phyloP scores from a whole-genome alignment of 2,888 invertebrate genomes.

The Nomada flava region DNA sequence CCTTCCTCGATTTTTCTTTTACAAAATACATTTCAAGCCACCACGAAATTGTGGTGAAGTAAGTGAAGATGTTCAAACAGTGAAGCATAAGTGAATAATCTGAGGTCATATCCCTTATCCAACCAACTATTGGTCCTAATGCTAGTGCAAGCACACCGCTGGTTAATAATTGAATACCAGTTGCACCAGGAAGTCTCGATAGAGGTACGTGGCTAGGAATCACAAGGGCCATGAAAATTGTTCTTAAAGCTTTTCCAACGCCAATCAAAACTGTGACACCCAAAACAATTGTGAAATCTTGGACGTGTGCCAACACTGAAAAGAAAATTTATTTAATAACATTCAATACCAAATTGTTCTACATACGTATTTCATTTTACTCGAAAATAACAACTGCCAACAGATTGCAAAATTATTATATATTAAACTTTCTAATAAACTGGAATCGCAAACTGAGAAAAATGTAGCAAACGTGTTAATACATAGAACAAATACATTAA shows the following conservation, averaged over 20 bases:
- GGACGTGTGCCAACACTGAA: constrained; percentile 87
- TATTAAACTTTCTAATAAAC: no score
- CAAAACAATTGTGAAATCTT: constrained; percentile 86
- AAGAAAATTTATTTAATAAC: constrained; percentile 1
- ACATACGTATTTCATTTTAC: background rate
- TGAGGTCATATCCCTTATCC: constrained; percentile 87
- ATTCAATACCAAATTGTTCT: background rate
- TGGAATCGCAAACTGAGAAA: no score
- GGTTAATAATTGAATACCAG: constrained; percentile 89
- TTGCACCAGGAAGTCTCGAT: constrained; percentile 89
- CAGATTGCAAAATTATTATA: no score
- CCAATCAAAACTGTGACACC: constrained; percentile 88
- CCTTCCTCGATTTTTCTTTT: constrained; percentile 46
- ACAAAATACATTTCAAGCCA: constrained; percentile 85
- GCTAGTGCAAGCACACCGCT: constrained; percentile 88
- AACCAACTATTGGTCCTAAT: constrained; percentile 89
- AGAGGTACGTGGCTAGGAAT: constrained; percentile 90
- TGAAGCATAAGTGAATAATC: constrained; percentile 87
- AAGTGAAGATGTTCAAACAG: constrained; percentile 88
- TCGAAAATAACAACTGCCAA: background rate
- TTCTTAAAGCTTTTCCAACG: constrained; percentile 89
- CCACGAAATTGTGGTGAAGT: constrained; percentile 88
- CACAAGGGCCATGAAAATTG: constrained; percentile 90
- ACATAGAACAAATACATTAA: no score
- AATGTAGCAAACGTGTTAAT: no score